A percentile compares a stretch with the other conserved stretches of the same genome.
Evolutionary conservation across 2,797 vertebrate species (phyloP).

Genomic region (Ambastaia sidthimunki): DNA sequence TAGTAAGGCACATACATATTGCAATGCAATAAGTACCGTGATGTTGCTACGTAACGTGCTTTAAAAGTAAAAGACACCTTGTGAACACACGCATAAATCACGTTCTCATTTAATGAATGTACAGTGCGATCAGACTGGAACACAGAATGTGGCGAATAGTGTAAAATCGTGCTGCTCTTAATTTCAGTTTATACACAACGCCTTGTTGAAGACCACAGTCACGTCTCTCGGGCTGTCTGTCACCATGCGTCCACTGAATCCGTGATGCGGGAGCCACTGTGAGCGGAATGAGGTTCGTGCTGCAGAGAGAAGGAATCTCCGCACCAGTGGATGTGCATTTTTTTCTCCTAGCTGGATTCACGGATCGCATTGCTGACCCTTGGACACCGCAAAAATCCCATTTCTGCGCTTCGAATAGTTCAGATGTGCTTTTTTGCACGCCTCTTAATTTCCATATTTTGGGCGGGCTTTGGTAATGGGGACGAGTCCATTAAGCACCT

Average conservation of each 20-base stretch:
- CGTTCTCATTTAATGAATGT: neutral
- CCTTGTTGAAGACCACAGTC: constrained; percentile 71
- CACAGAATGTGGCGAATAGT: neutral
- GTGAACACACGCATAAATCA: neutral
- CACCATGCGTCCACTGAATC: constrained; percentile 55
- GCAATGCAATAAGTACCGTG: neutral
- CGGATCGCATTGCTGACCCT: constrained; percentile 21
- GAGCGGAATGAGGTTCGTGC: constrained; percentile 40
- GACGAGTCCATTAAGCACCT: constrained; percentile 30
- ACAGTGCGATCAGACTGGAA: neutral
- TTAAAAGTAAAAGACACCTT: neutral
- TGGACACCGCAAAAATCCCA: neutral
- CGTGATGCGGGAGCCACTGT: constrained; percentile 49
- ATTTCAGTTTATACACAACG: constrained; percentile 18
- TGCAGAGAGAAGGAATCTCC: constrained; percentile 15
- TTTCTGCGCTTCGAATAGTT: constrained; percentile 9
- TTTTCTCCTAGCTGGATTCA: neutral
- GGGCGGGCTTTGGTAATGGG: constrained; percentile 23
- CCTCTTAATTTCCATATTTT: constrained; percentile 33
- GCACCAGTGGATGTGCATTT: constrained; percentile 9
- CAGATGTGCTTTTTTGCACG: neutral
- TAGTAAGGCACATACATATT: neutral
- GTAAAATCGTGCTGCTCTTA: neutral
- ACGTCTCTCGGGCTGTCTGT: constrained; percentile 76
- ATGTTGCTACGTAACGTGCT: neutral